A percentile compares a stretch with the other conserved stretches of the same genome.
These are phyloP conservation scores for Pyrocephalus nanus DNA, from an alignment of 2,797 vertebrate species.

Conservation along the genomic window DNA sequence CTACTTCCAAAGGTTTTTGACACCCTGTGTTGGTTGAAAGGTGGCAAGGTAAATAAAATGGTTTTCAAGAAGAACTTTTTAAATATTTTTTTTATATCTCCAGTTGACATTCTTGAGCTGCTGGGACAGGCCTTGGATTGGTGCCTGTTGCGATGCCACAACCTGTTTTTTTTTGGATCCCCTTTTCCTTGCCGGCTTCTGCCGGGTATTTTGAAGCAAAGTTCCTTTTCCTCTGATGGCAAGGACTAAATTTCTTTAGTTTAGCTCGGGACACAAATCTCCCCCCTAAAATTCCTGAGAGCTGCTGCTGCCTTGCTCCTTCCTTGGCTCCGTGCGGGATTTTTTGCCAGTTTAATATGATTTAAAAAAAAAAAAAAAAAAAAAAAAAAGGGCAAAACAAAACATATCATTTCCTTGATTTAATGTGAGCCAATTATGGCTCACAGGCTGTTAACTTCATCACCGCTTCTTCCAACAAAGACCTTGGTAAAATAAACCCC, in stretches of 20 bases:
- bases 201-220: background rate
- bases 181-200: background rate
- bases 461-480: constrained; percentile 64
- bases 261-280: background rate
- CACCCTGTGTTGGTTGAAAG: background rate
- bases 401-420: constrained; percentile 66
- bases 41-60: background rate
- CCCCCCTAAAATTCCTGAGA: constrained; percentile 38
- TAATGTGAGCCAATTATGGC: constrained; percentile 61
- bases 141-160: background rate
- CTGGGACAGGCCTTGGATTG: background rate
- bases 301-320: constrained; percentile 50
- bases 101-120: background rate
- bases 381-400: constrained; percentile 31
- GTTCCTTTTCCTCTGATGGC: background rate
- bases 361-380: background rate
- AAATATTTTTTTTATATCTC: background rate
- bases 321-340: background rate
- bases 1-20: background rate
- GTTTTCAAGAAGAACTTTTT: background rate
- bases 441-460: constrained; percentile 72
- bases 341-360: constrained; percentile 20
- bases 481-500: constrained; percentile 63
- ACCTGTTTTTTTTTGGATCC: background rate
- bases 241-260: background rate